These are phyloP conservation scores for Pseudochirops corinnae DNA, from an alignment of 2,797 vertebrate genomes.

Conservation along the genomic window DNA sequence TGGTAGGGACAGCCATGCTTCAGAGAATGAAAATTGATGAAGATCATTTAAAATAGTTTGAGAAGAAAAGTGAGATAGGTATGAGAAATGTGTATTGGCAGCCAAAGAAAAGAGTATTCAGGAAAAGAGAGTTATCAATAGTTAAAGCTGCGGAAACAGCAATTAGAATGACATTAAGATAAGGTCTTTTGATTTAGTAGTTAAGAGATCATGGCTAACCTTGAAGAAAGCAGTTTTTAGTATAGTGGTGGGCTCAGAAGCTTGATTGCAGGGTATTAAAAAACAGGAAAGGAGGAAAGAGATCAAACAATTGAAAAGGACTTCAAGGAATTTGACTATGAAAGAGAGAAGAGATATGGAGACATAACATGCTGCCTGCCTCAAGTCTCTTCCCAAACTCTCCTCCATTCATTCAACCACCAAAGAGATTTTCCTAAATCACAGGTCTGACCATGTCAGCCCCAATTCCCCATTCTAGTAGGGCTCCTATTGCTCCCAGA, in stretches of 20 bases:
- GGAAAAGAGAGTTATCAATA: too few species aligned
- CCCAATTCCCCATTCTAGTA: accelerated
- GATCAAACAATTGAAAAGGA: not conserved
- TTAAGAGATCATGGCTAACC: too few species aligned
- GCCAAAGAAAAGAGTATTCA: not conserved
- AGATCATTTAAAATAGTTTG: not conserved
- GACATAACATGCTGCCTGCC: not conserved
- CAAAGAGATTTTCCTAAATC: not conserved
- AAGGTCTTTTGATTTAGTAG: too few species aligned
- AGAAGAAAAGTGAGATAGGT: not conserved
- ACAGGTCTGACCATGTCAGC: not conserved
- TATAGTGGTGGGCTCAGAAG: not conserved
- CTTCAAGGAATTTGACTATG: not conserved
- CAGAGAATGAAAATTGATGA: not conserved
- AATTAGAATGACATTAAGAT: too few species aligned
- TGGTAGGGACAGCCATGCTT: not conserved
- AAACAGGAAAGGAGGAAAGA: not conserved
- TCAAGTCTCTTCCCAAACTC: not conserved
- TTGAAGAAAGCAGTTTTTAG: too few species aligned
- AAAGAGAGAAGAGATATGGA: not conserved
- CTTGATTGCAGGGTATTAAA: not conserved
- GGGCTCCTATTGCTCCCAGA: not conserved
- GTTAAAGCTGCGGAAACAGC: too few species aligned
- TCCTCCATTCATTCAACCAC: not conserved
- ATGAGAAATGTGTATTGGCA: not conserved